Base-by-base conservation (phyloP, 2,797 vertebrate species). In the Ficedula albicollis region DNA sequence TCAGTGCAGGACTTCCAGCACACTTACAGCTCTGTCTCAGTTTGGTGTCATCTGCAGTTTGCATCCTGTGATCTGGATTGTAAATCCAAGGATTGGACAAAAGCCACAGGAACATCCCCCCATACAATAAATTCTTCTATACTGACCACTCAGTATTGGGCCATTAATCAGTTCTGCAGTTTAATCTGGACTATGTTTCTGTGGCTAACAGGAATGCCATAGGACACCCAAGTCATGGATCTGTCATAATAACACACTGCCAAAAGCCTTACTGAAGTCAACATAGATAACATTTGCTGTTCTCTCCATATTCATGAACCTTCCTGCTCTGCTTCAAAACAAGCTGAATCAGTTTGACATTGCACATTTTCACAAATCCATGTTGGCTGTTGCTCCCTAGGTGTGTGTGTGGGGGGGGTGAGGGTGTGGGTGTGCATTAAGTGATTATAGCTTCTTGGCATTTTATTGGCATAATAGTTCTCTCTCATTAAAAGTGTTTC, bases 321-420 rank as follows among this genome's bases (percentile, higher is more conserved):
- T 72, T 72, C 29, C 46, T 78, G 23, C 34, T 54, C 49, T 78
- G 44, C 48, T 38, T 75, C 49, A 64, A 17, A 93, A 84, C 26
- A 59, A 77, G n/a, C 43, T 46, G 63, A 66, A 62, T 73, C 19
- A 34, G 16, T 73, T 66, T 76, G 39, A 66, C 9, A 3, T 11
- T 7, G n/a, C 30, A 70, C n/a, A 54, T 81, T 88, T 86, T 60
- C 70, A 78, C 23, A 93, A 84, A 90, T n/a, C 54, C 23, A 6
- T 22, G 83, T 26, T 49, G 79, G 25, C 34, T 91, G 36, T 10
- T 39, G 38, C 30, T 87, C 55, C 46, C 69, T 26, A 32, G 49
- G 14, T 10, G 26, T 5, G 9, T 20, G 56, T 4, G 48, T 1
- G 66, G 4, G 15, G 66, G 4, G 15, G 44, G 44, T 0, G 0